Evolutionary conservation across 2,888 invertebrate species (phyloP).

Genomic region (Abrostola triplasia): DNA sequence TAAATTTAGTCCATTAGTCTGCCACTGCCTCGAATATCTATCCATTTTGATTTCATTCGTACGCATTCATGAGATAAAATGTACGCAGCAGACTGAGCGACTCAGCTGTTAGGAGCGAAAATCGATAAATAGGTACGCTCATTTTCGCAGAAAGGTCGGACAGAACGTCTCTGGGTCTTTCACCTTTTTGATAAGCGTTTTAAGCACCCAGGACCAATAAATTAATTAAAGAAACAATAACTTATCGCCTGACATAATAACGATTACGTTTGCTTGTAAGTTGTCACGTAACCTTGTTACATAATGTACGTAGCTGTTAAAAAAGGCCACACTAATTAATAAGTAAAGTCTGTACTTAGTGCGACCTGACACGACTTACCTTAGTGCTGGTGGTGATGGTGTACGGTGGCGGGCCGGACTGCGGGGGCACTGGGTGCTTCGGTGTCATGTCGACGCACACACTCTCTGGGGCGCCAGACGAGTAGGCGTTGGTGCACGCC

Average conservation of each 20-base stretch:
- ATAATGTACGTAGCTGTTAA: neutral
- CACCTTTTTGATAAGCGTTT: neutral
- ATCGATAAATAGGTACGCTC: neutral
- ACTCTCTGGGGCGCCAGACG: slow-evolving; percentile 90
- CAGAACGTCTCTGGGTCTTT: neutral
- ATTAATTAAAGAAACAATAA: neutral
- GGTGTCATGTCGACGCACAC: slow-evolving; percentile 91
- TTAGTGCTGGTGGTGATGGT: slow-evolving; percentile 81
- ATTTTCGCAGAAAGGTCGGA: neutral
- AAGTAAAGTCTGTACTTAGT: neutral
- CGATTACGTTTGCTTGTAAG: neutral
- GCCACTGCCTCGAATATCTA: no score
- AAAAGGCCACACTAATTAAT: neutral
- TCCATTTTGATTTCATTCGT: neutral
- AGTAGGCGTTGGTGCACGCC: slow-evolving; percentile 83
- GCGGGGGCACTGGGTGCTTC: slow-evolving; percentile 89
- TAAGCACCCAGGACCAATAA: neutral
- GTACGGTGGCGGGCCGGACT: slow-evolving; percentile 89
- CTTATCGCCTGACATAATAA: slow-evolving; percentile 1
- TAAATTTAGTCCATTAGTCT: no score
- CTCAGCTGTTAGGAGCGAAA: slow-evolving; percentile 3
- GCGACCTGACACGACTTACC: slow-evolving; percentile 56
- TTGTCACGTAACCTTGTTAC: neutral
- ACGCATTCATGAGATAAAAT: neutral
- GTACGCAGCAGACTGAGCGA: neutral